Conservation (phyloP, 1,140 invertebrate species). For the Drosophila punjabiensis region DNA sequence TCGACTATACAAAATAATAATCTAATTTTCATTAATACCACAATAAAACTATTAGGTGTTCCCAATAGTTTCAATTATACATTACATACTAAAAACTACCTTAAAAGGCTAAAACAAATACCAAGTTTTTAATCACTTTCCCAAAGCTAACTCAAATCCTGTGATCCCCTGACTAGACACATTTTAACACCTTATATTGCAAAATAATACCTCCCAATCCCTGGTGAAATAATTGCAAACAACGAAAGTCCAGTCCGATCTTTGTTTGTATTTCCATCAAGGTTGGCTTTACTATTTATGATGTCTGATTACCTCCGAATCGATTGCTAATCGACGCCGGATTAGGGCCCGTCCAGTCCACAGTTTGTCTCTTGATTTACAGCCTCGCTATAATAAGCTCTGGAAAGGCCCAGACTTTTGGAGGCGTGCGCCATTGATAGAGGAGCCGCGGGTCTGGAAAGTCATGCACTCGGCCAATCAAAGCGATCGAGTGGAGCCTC, state of each 20-base stretch:
- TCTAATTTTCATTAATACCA: background rate
- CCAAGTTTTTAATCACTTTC: no score
- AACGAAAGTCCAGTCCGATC: slow-evolving; percentile 28
- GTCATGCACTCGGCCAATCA: slow-evolving; percentile 38
- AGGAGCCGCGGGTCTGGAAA: background rate
- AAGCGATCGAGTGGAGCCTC: slow-evolving; percentile 15
- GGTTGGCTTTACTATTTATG: slow-evolving; percentile 30
- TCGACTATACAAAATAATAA: background rate
- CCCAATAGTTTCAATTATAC: background rate
- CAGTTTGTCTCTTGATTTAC: slow-evolving; percentile 33
- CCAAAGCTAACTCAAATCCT: background rate
- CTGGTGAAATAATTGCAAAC: slow-evolving; percentile 20
- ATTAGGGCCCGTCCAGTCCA: slow-evolving; percentile 18
- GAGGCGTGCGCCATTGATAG: slow-evolving; percentile 46
- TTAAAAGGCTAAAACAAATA: background rate
- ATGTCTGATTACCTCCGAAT: slow-evolving; percentile 24
- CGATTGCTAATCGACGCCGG: slow-evolving; percentile 11
- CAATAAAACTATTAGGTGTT: background rate
- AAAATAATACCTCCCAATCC: background rate
- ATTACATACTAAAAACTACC: background rate
- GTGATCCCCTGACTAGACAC: background rate
- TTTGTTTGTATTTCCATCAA: background rate
- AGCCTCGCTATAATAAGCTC: slow-evolving; percentile 13
- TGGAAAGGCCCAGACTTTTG: slow-evolving; percentile 29
- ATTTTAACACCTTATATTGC: background rate